Conservation (phyloP, 2,797 vertebrate genomes). For the Notamacropus eugenii region DNA sequence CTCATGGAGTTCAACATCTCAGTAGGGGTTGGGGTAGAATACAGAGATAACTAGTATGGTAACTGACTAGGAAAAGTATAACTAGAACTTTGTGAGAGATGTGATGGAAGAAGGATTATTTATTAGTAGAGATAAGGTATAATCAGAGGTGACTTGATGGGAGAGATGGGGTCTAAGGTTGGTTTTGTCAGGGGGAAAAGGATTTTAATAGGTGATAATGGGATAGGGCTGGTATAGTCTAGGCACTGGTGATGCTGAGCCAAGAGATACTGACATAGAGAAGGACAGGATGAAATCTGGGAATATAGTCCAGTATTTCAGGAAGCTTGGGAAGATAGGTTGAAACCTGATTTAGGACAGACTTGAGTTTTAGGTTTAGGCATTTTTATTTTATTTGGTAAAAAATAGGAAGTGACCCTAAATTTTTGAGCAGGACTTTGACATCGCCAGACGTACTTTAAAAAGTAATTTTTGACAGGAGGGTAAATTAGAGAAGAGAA, state of each 20-base stretch:
- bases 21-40: not conserved
- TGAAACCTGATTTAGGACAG: not conserved
- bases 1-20: not conserved
- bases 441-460: not conserved
- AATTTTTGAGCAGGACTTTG: not conserved
- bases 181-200: not conserved
- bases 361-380: not conserved
- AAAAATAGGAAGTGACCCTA: not conserved
- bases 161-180: not conserved
- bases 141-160: not conserved
- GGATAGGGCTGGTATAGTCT: not conserved
- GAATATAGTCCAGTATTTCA: not conserved
- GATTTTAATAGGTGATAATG: not conserved
- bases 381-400: not conserved
- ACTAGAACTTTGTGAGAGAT: not conserved
- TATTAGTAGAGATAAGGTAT: not conserved
- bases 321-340: not conserved
- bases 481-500: not conserved
- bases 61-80: not conserved
- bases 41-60: not conserved
- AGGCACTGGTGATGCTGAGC: not conserved
- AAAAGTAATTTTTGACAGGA: not conserved
- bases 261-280: not conserved
- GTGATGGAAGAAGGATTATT: not conserved
- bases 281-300: not conserved